Percentiles rank a stretch among this genome's conserved stretches.
phyloP scores from a whole-genome alignment of 2,888 invertebrate species.

The Spatulosminthurus flaviceps region DNA sequence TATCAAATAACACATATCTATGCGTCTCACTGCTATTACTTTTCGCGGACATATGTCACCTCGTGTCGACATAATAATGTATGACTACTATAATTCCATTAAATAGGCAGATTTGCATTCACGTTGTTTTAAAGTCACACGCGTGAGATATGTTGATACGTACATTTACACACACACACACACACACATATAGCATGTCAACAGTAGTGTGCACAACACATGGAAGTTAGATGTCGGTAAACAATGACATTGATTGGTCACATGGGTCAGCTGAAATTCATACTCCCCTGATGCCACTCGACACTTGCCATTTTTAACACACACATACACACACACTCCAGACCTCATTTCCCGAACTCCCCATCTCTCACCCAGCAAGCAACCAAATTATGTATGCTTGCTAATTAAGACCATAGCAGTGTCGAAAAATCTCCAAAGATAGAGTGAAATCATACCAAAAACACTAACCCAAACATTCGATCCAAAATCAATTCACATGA shows the following conservation, averaged over 20 bases:
- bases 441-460: neutral
- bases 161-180: neutral
- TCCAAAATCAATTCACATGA: neutral
- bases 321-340: neutral
- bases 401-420: neutral
- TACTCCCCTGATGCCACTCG: neutral
- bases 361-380: no score
- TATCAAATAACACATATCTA: neutral
- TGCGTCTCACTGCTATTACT: neutral
- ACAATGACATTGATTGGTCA: slow-evolving; percentile 23
- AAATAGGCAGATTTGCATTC: no score
- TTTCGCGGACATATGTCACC: neutral
- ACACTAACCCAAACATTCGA: neutral
- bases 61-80: neutral
- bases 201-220: neutral
- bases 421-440: neutral
- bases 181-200: neutral
- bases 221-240: neutral
- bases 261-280: slow-evolving; percentile 5
- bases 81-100: neutral
- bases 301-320: slow-evolving; percentile 9
- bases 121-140: no score
- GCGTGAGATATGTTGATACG: neutral
- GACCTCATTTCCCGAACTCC: no score
- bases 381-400: neutral